phyloP scores from a whole-genome alignment of 1,140 invertebrate species.

The Drosophila serrata region DNA sequence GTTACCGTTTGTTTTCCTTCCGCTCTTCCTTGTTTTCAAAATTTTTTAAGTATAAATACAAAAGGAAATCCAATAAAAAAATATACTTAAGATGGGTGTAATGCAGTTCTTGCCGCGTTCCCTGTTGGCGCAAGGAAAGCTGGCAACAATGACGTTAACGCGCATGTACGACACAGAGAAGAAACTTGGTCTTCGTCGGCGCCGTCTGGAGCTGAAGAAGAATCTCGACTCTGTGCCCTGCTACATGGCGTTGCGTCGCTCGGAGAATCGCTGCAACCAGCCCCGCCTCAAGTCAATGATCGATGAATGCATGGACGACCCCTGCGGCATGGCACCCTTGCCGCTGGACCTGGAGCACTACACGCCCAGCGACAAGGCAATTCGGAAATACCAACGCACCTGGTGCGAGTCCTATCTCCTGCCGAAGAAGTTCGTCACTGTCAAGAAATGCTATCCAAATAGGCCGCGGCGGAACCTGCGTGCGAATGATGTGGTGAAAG shows the following conservation, averaged over 20 bases:
- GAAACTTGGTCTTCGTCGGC: background rate
- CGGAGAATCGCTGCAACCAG: constrained; percentile 7
- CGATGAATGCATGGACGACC: constrained; percentile 21
- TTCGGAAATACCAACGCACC: constrained; percentile 34
- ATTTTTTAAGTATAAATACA: too few relatives aligned
- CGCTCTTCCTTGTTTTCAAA: background rate
- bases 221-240: background rate
- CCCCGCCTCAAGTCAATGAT: background rate
- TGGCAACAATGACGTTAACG: background rate
- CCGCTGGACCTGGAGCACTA: constrained; percentile 30
- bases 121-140: background rate
- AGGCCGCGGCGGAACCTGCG: background rate
- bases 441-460: constrained; percentile 11
- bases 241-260: constrained; percentile 7
- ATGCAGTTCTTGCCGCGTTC: background rate
- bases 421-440: background rate
- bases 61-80: constrained; percentile 1
- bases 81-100: background rate
- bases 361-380: constrained; percentile 30
- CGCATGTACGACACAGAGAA: background rate
- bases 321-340: background rate
- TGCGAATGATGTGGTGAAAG: too few relatives aligned
- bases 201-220: background rate
- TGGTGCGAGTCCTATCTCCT: constrained; percentile 33
- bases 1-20: background rate